Evolutionary conservation across 2,888 invertebrate genomes (phyloP), one percentile per base, ranked within the genome.

Genomic region (Uloborus plumipes): DNA sequence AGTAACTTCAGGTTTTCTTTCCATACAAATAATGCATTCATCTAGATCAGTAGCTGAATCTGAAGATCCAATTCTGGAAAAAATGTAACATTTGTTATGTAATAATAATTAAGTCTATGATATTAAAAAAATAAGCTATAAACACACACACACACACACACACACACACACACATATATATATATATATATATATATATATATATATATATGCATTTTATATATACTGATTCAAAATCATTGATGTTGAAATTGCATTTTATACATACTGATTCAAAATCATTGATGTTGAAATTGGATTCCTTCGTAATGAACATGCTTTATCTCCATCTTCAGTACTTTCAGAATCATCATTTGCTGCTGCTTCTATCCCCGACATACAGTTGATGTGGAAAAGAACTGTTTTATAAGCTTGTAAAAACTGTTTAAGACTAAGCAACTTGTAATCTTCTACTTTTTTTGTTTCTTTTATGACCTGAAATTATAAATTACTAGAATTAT

Each of bases 11-110:
- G 93, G 92, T 87, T 91, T 91, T 74, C 93, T 89, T 87, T 94
- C 93, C 89, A 94, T 91, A 88, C 94, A 94, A 86, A 94, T 93
- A 87, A 92, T 92, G 87, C 94, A 94, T 87, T 93, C 93, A 69
- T 90, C 90, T 47, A 89, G 87, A 77, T 89, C 89, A 58, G 72
- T 39, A 39, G 47, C 61, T 50, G 59, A 20, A 39, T 70, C 72
- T 20, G 51, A 7, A 65, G 47, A 58, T 47, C 58, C 76, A 18
- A 83, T 73, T 50, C 83, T 83, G 59, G 55, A 82, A 71, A 22
- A 14, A 55, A 71, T 18, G 47, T 58, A 65, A 49, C 6, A 31
- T 7, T 31, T 7, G 7, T 31, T 31, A n/a, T n/a, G n/a, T n/a
- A n/a, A n/a, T 31, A 31, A 31, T 31, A 31, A 31, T 2, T 31